A percentile compares a stretch with the other conserved stretches of the same genome.
phyloP scores from a whole-genome alignment of 2,797 vertebrate genomes.

The Gadopsis bispinosus region DNA sequence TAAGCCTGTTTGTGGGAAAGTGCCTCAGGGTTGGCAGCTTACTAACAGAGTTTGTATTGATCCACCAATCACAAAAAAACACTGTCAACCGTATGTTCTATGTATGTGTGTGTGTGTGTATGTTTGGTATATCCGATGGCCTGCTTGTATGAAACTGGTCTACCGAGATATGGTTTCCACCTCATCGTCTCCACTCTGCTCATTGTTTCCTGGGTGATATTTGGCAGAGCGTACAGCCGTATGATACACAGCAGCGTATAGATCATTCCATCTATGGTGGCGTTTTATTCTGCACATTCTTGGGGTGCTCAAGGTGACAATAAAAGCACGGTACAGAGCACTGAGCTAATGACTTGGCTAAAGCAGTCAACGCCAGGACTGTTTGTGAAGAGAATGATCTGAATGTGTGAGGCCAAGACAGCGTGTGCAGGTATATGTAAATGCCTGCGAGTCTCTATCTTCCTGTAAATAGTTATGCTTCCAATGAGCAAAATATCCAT shows the following conservation, averaged over 20 bases:
- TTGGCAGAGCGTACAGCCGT: background rate
- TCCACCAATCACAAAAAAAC: conserved; percentile 71
- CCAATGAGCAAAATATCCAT: background rate
- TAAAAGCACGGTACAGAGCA: background rate
- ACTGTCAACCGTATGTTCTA: conserved; percentile 36
- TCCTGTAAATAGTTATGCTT: background rate
- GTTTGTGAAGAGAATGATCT: conserved; percentile 38
- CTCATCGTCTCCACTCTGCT: conserved; percentile 20
- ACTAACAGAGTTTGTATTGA: conserved; percentile 78
- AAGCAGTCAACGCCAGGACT: conserved; percentile 12
- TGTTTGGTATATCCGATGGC: conserved; percentile 16
- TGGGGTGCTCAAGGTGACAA: conserved; percentile 34
- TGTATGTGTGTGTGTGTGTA: conserved; percentile 22
- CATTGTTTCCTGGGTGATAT: conserved; percentile 32
- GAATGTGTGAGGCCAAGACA: conserved; percentile 28
- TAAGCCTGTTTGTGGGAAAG: conserved; percentile 81
- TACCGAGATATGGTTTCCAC: conserved; percentile 18
- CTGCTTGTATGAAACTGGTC: conserved; percentile 22
- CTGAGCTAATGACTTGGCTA: conserved; percentile 27
- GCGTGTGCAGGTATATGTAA: background rate
- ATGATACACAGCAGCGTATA: background rate
- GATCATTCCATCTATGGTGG: conserved; percentile 26
- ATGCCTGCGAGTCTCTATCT: background rate
- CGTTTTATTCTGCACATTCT: conserved; percentile 62
- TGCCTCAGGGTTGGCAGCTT: conserved; percentile 75